Evolutionary conservation across 2,888 invertebrate genomes (phyloP).

Genomic region (Euproctis similis): DNA sequence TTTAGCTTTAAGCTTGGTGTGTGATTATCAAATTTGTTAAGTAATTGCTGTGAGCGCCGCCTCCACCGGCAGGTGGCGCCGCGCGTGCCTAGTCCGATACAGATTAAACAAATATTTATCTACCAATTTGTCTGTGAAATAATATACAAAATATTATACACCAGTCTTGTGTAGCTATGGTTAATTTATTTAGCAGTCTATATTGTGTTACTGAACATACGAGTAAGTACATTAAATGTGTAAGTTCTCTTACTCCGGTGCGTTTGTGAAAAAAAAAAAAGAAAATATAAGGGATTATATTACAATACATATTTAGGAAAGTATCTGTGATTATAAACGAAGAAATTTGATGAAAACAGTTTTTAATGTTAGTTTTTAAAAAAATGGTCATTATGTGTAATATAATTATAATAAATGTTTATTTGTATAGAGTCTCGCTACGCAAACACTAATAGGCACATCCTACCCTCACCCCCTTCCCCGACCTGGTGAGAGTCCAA

Average conservation of each 20-base stretch:
- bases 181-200: conserved; percentile 68
- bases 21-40: conserved; percentile 63
- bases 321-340: conserved; percentile 75
- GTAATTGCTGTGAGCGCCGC: conserved; percentile 64
- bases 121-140: conserved; percentile 62
- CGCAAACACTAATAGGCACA: conserved; percentile 14
- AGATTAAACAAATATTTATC: conserved; percentile 68
- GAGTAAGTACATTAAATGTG: conserved; percentile 49
- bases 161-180: conserved; percentile 62
- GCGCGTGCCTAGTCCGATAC: conserved; percentile 72
- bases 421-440: conserved; percentile 36
- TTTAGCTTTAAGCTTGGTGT: conserved; percentile 69
- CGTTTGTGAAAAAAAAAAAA: conserved; percentile 50
- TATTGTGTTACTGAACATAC: conserved; percentile 55
- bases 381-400: conserved; percentile 50
- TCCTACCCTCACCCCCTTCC: conserved; percentile 25
- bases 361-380: conserved; percentile 54
- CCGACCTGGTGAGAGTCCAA: no score
- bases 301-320: conserved; percentile 64
- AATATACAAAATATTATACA: conserved; percentile 51
- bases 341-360: conserved; percentile 68
- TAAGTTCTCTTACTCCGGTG: conserved; percentile 59
- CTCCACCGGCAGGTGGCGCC: conserved; percentile 38
- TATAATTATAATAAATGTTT: conserved; percentile 37
- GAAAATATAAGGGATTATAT: no score